Percentiles rank a stretch among this genome's conserved stretches.
phyloP scores from a whole-genome alignment of 2,113 vertebrate species.

The Galbula dea region DNA sequence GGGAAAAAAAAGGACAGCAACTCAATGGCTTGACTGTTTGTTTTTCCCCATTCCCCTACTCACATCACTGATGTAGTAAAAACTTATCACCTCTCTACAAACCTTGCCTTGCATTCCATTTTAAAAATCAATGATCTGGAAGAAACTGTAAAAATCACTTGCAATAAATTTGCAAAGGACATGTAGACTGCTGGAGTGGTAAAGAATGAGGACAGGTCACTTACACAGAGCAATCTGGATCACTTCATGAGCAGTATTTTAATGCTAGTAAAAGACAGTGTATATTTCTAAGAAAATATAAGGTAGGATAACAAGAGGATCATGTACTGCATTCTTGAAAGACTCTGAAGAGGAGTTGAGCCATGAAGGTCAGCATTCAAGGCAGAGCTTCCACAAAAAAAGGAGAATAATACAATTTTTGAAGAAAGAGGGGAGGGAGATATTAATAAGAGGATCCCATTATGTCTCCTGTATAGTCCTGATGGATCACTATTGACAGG shows the following conservation, averaged over 20 bases:
- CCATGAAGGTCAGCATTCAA: background rate
- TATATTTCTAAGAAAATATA: background rate
- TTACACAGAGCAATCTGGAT: conserved; percentile 29
- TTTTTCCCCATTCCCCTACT: background rate
- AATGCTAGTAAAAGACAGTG: background rate
- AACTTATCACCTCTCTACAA: conserved; percentile 37
- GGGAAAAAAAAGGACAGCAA: background rate
- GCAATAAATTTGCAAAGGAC: conserved; percentile 49
- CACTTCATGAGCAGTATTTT: conserved; percentile 19
- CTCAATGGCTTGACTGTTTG: background rate
- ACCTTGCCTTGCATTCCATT: conserved; percentile 50
- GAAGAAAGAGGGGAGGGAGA: background rate
- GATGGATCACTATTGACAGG: background rate
- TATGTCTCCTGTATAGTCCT: background rate
- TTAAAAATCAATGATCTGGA: conserved; percentile 60
- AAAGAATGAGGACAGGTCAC: conserved; percentile 40
- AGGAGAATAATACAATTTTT: background rate
- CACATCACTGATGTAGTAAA: conserved; percentile 15
- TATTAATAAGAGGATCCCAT: background rate
- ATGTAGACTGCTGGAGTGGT: background rate
- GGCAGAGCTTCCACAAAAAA: background rate
- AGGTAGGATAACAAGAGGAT: background rate
- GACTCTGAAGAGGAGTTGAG: background rate
- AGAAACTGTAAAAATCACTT: conserved; percentile 50
- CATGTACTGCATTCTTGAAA: background rate